A percentile compares a stretch with the other conserved stretches of the same genome.
Evolutionary conservation across 1,140 invertebrate species (phyloP).

Genomic region (Dufourea novaeangliae): DNA sequence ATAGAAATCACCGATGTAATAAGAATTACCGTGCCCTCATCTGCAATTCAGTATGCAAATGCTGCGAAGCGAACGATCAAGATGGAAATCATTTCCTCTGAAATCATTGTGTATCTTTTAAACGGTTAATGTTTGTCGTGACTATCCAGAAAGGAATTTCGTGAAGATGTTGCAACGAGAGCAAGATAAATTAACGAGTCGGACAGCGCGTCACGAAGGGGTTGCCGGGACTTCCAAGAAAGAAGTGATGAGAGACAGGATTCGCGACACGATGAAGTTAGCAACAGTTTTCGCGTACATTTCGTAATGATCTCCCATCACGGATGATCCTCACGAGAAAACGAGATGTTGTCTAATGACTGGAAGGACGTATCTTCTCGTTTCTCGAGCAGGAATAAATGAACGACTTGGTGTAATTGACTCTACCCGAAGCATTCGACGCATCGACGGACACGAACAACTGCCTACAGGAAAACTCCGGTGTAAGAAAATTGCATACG

Average conservation of each 20-base stretch:
- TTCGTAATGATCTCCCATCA: conserved; percentile 52
- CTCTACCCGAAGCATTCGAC: conserved; percentile 10
- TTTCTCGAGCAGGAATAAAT: not conserved
- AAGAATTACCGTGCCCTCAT: not conserved
- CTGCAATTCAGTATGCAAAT: not conserved
- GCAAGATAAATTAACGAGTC: not conserved
- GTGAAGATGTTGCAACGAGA: not conserved
- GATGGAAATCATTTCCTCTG: not conserved
- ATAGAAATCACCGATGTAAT: too few species aligned
- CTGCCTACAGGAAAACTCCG: not conserved
- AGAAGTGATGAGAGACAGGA: conserved; percentile 1
- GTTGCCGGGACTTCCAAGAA: conserved; percentile 8
- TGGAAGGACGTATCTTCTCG: conserved; percentile 23
- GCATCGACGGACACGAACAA: conserved; percentile 1
- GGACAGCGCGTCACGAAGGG: conserved; percentile 3
- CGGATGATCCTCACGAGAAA: conserved; percentile 18
- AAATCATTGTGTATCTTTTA: not conserved
- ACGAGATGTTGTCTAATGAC: conserved; percentile 32
- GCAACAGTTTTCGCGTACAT: conserved; percentile 59
- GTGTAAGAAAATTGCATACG: not conserved
- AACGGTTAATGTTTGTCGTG: not conserved
- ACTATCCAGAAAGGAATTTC: not conserved
- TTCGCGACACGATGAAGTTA: conserved; percentile 57
- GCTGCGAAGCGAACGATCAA: not conserved
- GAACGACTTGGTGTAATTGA: conserved; percentile 46